phyloP scores from a whole-genome alignment of 1,140 invertebrate genomes.

The Orius insidiosus region DNA sequence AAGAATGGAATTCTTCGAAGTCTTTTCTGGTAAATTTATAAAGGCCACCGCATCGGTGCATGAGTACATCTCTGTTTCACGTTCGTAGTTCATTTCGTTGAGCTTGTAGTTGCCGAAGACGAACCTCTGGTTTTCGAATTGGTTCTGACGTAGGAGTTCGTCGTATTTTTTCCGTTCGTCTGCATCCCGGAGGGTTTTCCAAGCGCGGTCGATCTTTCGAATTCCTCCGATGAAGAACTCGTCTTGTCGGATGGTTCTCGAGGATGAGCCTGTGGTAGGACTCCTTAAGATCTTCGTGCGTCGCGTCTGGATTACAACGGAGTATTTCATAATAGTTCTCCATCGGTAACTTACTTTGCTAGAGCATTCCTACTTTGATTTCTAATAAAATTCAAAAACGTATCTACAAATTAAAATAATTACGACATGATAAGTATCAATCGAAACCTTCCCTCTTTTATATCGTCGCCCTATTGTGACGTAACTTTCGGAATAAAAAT shows the following conservation, averaged over 20 bases:
- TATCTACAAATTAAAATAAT: too few species aligned
- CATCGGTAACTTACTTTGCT: background rate
- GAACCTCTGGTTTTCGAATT: constrained; percentile 32
- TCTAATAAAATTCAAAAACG: too few species aligned
- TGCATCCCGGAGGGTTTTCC: constrained; percentile 37
- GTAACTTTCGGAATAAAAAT: too few species aligned
- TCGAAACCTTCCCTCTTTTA: too few species aligned
- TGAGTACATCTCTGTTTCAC: constrained; percentile 25
- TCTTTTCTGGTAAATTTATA: constrained; percentile 34
- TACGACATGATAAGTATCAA: too few species aligned
- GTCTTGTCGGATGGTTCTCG: constrained; percentile 43
- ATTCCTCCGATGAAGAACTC: constrained; percentile 22
- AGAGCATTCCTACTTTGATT: too few species aligned
- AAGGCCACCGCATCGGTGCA: constrained; percentile 42
- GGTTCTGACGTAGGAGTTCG: constrained; percentile 28
- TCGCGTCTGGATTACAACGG: constrained; percentile 32
- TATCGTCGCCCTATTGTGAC: too few species aligned
- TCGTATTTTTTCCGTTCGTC: constrained; percentile 38
- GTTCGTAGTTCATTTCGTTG: constrained; percentile 30
- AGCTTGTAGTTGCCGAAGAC: constrained; percentile 36
- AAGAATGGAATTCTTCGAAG: constrained; percentile 26
- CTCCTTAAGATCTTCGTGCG: constrained; percentile 38
- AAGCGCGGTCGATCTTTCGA: constrained; percentile 41
- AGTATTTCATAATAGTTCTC: constrained; percentile 37
- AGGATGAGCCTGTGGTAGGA: constrained; percentile 40